phyloP scores from a whole-genome alignment of 2,797 vertebrate genomes.

The Eulemur mongoz region DNA sequence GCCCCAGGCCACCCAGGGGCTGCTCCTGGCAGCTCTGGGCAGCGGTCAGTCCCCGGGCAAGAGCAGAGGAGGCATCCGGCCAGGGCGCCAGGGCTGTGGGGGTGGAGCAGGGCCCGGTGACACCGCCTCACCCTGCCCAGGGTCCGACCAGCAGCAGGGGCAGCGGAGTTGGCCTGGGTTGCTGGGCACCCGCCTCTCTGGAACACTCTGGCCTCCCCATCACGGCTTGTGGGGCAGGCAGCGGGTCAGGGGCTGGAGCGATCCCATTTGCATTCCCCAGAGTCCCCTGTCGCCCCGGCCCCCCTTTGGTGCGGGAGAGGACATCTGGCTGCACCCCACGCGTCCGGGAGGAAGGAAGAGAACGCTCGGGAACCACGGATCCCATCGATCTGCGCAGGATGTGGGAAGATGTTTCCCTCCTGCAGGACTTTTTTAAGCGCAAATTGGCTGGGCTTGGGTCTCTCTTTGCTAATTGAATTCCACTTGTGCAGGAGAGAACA shows the following conservation, averaged over 20 bases:
- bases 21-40: background rate
- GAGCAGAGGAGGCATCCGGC: accelerated
- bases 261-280: accelerated
- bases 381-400: background rate
- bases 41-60: background rate
- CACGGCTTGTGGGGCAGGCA: background rate
- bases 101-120: background rate
- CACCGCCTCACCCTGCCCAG: background rate
- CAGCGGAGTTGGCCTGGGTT: background rate
- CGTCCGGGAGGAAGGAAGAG: background rate
- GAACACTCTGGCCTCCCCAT: background rate
- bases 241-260: accelerated
- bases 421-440: background rate
- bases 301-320: accelerated
- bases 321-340: accelerated
- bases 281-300: accelerated
- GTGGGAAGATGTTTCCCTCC: background rate
- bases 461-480: conserved; percentile 56
- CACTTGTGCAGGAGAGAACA: conserved; percentile 63
- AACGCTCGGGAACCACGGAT: accelerated
- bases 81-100: background rate
- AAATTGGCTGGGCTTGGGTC: conserved; percentile 60
- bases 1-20: background rate
- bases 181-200: background rate
- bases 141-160: background rate